A percentile compares a stretch with the other conserved stretches of the same genome.
Conservation (phyloP, 2,113 vertebrate species). For the Carettochelys insculpta region DNA sequence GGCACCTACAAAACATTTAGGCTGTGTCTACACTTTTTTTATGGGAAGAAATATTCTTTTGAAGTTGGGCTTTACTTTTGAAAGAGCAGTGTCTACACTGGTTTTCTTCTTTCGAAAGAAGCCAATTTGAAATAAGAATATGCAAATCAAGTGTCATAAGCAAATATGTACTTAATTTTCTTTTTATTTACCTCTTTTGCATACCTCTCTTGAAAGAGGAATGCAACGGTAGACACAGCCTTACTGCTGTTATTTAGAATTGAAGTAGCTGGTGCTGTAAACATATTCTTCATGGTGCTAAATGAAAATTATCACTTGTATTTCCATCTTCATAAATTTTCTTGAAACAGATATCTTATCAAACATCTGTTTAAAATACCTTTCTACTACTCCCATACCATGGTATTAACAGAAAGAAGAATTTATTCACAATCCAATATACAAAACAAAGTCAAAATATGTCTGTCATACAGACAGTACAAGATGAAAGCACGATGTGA, state of each 20-base stretch:
- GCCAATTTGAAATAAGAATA: too few species aligned
- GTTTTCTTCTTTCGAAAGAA: too few species aligned
- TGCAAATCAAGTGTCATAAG: too few species aligned
- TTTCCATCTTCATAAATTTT: neutral
- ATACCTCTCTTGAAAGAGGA: too few species aligned
- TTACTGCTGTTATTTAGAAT: neutral
- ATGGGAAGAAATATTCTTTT: too few species aligned
- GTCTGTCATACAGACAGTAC: neutral
- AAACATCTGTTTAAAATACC: neutral
- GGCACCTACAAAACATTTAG: neutral
- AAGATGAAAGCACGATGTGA: neutral
- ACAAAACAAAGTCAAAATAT: neutral
- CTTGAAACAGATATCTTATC: neutral
- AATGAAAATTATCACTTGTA: neutral
- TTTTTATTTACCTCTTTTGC: too few species aligned
- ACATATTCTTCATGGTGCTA: neutral
- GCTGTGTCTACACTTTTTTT: too few species aligned
- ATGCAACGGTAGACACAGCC: too few species aligned
- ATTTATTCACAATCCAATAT: rapidly evolving
- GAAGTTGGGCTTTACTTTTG: too few species aligned
- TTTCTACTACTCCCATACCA: neutral
- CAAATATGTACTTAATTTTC: too few species aligned
- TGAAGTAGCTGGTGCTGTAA: neutral
- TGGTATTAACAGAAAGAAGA: neutral
- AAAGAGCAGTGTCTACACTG: too few species aligned